phyloP scores from a whole-genome alignment of 2,113 vertebrate genomes.

The Castor canadensis region DNA sequence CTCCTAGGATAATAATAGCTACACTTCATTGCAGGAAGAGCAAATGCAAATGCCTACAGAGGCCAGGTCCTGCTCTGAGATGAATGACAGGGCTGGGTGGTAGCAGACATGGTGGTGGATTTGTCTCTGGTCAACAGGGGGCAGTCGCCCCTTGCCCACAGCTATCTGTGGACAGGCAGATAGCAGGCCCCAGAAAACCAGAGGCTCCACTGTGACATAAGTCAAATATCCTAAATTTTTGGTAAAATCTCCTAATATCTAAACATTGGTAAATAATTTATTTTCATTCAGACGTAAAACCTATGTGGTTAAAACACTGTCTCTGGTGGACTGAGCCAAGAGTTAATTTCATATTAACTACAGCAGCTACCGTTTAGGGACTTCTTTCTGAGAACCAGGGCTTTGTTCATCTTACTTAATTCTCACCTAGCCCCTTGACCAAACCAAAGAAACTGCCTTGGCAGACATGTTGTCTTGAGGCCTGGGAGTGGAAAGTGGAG shows the following conservation, averaged over 20 bases:
- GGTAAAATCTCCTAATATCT: background rate
- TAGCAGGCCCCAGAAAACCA: background rate
- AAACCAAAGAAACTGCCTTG: fast-evolving
- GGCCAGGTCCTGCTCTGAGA: background rate
- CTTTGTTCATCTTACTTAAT: background rate
- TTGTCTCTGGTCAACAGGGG: slow-evolving; percentile 16
- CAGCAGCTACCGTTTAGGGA: fast-evolving
- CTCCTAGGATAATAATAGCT: slow-evolving; percentile 44
- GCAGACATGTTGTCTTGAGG: background rate
- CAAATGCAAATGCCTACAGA: slow-evolving; percentile 40
- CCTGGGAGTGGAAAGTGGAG: fast-evolving
- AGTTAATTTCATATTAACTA: background rate
- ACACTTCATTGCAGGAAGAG: background rate
- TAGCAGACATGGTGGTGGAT: fast-evolving
- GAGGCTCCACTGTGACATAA: background rate
- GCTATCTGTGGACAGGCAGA: background rate
- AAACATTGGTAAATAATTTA: fast-evolving
- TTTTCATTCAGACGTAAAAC: too few relatives aligned
- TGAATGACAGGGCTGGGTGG: slow-evolving; percentile 54
- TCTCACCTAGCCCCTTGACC: background rate
- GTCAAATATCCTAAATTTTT: background rate
- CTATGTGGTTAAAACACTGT: fast-evolving
- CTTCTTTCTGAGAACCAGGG: background rate
- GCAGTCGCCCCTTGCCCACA: background rate
- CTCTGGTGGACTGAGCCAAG: fast-evolving